A percentile compares a stretch with the other conserved stretches of the same genome.
Evolutionary conservation across 2,888 invertebrate genomes (phyloP).

Genomic region (Harmothoe impar): DNA sequence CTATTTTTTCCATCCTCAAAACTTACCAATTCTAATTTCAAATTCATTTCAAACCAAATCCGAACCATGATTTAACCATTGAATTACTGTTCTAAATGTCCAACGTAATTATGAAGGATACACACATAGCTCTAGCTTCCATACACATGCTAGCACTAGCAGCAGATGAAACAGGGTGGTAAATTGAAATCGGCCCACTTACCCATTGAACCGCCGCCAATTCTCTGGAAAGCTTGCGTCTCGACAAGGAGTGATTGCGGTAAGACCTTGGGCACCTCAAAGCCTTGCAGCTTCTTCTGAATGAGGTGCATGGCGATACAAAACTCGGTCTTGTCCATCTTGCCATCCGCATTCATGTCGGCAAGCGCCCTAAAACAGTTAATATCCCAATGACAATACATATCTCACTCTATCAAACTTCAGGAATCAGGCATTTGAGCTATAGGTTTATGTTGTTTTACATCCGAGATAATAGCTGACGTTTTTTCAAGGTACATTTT

Average conservation of each 20-base stretch:
- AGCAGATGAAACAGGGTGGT: not conserved
- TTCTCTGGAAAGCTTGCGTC: not conserved
- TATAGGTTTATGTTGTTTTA: not conserved
- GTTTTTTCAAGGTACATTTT: no score
- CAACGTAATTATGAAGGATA: no score
- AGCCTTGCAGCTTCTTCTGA: slow-evolving; percentile 92
- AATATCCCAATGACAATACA: no score
- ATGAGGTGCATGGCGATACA: slow-evolving; percentile 84
- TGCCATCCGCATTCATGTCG: slow-evolving; percentile 83
- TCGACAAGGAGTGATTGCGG: slow-evolving; percentile 86
- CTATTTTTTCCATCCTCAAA: no score
- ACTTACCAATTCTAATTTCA: no score
- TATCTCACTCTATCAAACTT: not conserved
- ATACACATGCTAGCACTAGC: not conserved
- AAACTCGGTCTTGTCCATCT: slow-evolving; percentile 83
- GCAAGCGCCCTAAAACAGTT: slow-evolving; percentile 79
- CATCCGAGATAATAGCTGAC: not conserved
- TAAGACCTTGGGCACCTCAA: slow-evolving; percentile 93
- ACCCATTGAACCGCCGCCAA: slow-evolving; percentile 22
- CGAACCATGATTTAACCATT: no score
- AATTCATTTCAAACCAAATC: no score
- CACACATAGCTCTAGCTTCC: not conserved
- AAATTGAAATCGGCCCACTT: not conserved
- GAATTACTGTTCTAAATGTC: no score
- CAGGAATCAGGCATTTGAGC: not conserved